phyloP scores from a whole-genome alignment of 2,113 vertebrate species.

The Leucoraja erinaceus region DNA sequence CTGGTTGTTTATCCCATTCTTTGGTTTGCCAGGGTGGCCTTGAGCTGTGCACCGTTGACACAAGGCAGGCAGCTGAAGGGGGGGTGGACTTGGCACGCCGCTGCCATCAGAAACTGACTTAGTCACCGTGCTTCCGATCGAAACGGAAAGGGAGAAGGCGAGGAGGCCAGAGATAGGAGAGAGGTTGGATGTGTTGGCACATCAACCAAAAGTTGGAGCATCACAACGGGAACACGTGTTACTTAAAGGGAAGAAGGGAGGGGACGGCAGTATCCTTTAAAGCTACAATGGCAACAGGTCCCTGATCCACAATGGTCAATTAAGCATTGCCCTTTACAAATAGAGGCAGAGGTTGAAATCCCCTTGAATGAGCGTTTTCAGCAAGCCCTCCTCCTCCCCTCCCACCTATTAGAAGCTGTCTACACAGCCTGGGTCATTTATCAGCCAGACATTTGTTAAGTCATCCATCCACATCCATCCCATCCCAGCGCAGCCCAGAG shows the following conservation, averaged over 20 bases:
- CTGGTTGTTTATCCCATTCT: not conserved
- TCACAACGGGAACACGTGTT: not conserved
- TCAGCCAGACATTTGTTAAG: not conserved
- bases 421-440: too few species aligned
- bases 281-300: not conserved
- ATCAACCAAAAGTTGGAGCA: not conserved
- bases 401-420: not conserved
- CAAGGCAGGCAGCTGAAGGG: not conserved
- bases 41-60: not conserved
- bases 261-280: too few species aligned
- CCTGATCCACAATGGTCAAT: not conserved
- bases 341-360: not conserved
- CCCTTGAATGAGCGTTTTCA: not conserved
- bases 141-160: not conserved
- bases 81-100: not conserved
- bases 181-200: not conserved
- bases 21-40: slow-evolving; percentile 13
- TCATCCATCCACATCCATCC: not conserved
- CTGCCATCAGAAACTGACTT: not conserved
- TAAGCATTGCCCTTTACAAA: not conserved
- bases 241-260: not conserved
- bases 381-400: not conserved
- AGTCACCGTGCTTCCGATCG: too few species aligned
- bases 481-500: not conserved
- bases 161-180: not conserved